Conservation (phyloP, 2,797 vertebrate species). For the Salarias fasciatus region DNA sequence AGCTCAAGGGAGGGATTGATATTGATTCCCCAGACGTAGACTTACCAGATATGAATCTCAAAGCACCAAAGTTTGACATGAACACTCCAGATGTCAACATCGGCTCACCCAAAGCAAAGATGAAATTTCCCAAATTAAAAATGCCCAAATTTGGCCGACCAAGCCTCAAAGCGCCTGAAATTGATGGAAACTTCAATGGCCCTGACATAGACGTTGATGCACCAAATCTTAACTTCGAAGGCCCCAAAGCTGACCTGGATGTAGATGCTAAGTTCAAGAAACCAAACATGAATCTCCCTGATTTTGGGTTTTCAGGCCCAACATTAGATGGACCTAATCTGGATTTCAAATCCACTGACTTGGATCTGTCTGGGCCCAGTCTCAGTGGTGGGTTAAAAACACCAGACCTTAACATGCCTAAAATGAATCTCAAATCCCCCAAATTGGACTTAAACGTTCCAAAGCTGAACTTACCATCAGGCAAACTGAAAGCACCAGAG, state of each 20-base stretch:
- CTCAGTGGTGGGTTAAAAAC: conserved; percentile 44
- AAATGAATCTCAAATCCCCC: conserved; percentile 30
- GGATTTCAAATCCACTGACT: conserved; percentile 43
- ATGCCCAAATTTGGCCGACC: conserved; percentile 43
- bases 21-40: conserved; percentile 47
- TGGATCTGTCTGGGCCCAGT: conserved; percentile 49
- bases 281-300: conserved; percentile 47
- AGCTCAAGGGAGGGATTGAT: conserved; percentile 56
- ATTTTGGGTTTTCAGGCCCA: conserved; percentile 40
- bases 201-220: conserved; percentile 53
- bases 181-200: conserved; percentile 32
- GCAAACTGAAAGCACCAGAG: conserved; percentile 61
- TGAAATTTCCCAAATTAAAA: conserved; percentile 61
- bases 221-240: conserved; percentile 54
- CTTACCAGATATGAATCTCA: conserved; percentile 34
- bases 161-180: conserved; percentile 42
- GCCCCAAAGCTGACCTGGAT: conserved; percentile 37
- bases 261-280: conserved; percentile 60
- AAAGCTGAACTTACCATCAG: conserved; percentile 48
- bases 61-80: conserved; percentile 47
- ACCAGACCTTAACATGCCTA: conserved; percentile 54
- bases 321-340: conserved; percentile 44
- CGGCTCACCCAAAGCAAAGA: conserved; percentile 45
- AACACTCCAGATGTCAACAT: conserved; percentile 57
- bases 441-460: conserved; percentile 56